phyloP scores from a whole-genome alignment of 1,140 invertebrate species.

The Theocolax elegans region DNA sequence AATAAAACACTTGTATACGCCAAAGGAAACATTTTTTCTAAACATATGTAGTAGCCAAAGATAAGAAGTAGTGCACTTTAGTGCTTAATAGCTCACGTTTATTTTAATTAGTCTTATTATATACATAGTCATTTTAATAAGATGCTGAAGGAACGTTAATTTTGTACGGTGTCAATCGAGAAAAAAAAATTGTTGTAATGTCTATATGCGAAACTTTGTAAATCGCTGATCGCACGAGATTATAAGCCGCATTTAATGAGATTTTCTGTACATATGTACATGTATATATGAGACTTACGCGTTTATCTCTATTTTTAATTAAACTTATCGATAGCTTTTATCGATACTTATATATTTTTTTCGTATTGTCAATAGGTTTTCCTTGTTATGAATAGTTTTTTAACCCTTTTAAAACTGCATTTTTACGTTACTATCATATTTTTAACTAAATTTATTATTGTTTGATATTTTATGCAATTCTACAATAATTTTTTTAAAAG shows the following conservation, averaged over 20 bases:
- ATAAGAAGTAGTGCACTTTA: constrained; percentile 36
- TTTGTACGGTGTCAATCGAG: constrained; percentile 28
- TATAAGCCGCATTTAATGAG: too few species aligned
- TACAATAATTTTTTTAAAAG: too few species aligned
- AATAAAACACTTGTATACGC: constrained; percentile 30
- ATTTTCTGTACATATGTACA: too few species aligned
- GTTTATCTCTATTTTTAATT: too few species aligned
- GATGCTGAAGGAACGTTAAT: background rate
- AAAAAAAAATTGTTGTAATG: constrained; percentile 16
- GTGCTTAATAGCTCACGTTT: constrained; percentile 4
- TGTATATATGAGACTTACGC: too few species aligned
- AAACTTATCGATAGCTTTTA: too few species aligned
- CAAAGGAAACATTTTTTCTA: constrained; percentile 33
- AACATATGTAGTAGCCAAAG: constrained; percentile 35
- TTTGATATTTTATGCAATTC: too few species aligned
- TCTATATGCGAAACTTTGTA: background rate
- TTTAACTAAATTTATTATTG: too few species aligned
- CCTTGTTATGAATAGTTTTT: constrained; percentile 8
- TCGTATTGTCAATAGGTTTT: constrained; percentile 8
- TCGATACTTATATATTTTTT: too few species aligned
- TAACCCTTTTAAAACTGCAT: too few species aligned
- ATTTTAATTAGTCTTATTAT: constrained; percentile 2
- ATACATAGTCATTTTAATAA: background rate
- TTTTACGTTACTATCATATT: too few species aligned
- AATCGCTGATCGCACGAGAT: background rate